Conservation (phyloP, 2,888 invertebrate species). For the Eupeodes latifasciatus region DNA sequence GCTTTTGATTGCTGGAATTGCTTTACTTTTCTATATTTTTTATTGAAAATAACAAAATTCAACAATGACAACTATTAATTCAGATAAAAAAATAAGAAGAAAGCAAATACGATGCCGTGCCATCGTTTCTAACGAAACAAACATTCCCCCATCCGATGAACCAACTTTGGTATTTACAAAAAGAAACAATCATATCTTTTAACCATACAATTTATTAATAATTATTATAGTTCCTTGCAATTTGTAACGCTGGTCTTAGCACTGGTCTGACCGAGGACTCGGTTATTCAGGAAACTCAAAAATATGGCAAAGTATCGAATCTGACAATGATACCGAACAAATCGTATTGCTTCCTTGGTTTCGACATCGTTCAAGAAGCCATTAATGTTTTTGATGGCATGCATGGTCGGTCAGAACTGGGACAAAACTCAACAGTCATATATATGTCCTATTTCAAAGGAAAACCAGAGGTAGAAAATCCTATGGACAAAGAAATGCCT, state of each 20-base stretch:
- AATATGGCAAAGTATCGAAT: constrained; percentile 86
- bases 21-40: neutral
- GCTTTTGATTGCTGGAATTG: neutral
- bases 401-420: constrained; percentile 87
- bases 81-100: constrained; percentile 82
- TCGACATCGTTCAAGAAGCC: constrained; percentile 85
- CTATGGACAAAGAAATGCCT: constrained; percentile 85
- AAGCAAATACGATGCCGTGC: constrained; percentile 84
- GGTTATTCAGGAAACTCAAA: constrained; percentile 85
- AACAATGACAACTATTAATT: constrained; percentile 77
- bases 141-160: constrained; percentile 80
- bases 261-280: constrained; percentile 90
- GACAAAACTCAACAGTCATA: constrained; percentile 86
- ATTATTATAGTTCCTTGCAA: constrained; percentile 81
- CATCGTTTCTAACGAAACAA: constrained; percentile 84
- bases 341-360: constrained; percentile 92
- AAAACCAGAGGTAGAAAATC: constrained; percentile 78
- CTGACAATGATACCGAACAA: constrained; percentile 91
- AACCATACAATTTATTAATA: neutral
- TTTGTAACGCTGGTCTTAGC: constrained; percentile 95
- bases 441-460: constrained; percentile 85
- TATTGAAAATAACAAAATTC: constrained; percentile 3
- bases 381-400: constrained; percentile 85
- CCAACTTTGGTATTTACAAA: constrained; percentile 80
- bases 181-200: neutral